Base-by-base conservation (phyloP, 2,797 vertebrate species). In the Siniperca undulata region DNA sequence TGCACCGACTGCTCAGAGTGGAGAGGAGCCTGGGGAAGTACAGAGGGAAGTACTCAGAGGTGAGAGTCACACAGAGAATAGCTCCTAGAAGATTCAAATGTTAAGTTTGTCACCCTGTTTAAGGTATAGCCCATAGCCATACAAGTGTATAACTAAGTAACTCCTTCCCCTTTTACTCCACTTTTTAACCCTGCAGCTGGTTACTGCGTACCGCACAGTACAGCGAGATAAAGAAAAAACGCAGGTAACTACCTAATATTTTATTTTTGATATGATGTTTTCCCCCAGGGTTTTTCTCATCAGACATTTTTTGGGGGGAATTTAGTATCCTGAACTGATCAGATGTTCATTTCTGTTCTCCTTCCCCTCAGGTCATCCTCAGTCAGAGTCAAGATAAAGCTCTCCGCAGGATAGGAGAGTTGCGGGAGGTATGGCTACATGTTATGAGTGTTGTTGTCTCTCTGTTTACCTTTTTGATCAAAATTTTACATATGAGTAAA, bases 381-480 rank as follows among this genome's bases (percentile, higher is more conserved):
- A 97, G 97, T 94, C 97, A 99, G 94, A 98, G 97, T 95, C 98
- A 99, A 92, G 98, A 99, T 91, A 99, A 99, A 96, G 91, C 98
- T 73, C 96, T 99, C 78, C 97, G 98, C 66, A 96, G 98, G 95
- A 98, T 99, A 93, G 97, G 96, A 83, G 98, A 99, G 89, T 96
- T 99, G 64, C 96, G 97, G 90, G 98, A 99, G 97, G 98, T 98
- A 94, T 7, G 74, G 17, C 55, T 62, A 5, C 42, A n/a, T 56
- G 13, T 56, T 53, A 22, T 81, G 22, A 79, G 67, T 69, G 22
- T 52, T 34, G 10, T 30, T 65, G 10, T 73, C 20, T 48, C 22
- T 79, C 0, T 68, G 20, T 56, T 19, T 62, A 64, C 42, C 0
- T 61, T 14, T 69, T 73, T 70, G 17, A 46, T 74, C 16, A 7